Percentiles rank a stretch among this genome's conserved stretches.
Evolutionary conservation across 1,140 invertebrate genomes (phyloP).

Genomic region (Drosophila seguyi): DNA sequence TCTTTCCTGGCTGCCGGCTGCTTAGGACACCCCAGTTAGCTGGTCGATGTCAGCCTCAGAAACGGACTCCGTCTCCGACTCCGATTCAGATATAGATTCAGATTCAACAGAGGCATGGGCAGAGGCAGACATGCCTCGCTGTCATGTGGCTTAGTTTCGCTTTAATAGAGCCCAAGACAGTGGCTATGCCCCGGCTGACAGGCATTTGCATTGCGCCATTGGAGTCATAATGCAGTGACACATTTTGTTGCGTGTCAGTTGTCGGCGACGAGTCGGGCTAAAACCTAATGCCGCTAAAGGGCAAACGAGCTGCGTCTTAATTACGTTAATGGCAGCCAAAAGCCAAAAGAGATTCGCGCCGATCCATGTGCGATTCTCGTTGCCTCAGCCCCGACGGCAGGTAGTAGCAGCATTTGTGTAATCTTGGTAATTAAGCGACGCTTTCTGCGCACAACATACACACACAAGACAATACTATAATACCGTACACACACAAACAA

Average conservation of each 20-base stretch:
- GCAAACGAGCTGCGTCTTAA: constrained; percentile 75
- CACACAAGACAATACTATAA: constrained; percentile 4
- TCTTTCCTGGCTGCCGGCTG: constrained; percentile 31
- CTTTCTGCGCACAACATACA: constrained; percentile 40
- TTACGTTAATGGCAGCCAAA: constrained; percentile 73
- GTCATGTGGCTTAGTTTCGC: constrained; percentile 78
- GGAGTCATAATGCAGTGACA: constrained; percentile 75
- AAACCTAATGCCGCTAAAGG: constrained; percentile 56
- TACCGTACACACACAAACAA: constrained; percentile 30
- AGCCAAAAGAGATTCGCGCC: constrained; percentile 48
- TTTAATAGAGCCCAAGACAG: constrained; percentile 61
- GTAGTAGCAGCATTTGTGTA: constrained; percentile 69
- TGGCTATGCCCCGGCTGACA: constrained; percentile 39
- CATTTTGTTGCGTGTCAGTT: constrained; percentile 55
- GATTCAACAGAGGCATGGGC: background rate
- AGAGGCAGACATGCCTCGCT: constrained; percentile 61
- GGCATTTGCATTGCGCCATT: constrained; percentile 75
- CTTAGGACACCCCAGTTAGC: constrained; percentile 25
- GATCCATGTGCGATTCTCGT: constrained; percentile 70
- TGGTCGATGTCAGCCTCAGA: constrained; percentile 16
- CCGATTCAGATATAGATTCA: constrained; percentile 3
- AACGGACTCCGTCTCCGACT: background rate
- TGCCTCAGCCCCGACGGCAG: constrained; percentile 33
- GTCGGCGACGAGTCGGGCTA: background rate
- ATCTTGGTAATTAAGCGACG: constrained; percentile 78